Percentiles rank a stretch among this genome's conserved stretches.
phyloP scores from a whole-genome alignment of 2,113 vertebrate species.

The Semnornis frantzii region DNA sequence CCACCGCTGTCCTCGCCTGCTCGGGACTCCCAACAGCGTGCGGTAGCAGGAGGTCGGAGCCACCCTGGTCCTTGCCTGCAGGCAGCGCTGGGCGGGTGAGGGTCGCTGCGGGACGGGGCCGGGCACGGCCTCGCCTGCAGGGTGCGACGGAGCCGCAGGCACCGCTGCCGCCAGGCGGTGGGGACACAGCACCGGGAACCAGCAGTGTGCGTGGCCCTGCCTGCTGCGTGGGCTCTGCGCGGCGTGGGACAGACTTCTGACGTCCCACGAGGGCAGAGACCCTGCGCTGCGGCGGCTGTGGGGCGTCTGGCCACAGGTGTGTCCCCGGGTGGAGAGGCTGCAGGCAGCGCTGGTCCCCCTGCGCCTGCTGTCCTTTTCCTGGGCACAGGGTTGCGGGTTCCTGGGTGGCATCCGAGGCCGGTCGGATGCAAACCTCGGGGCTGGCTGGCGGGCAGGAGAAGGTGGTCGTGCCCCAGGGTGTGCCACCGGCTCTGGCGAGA shows the following conservation, averaged over 20 bases:
- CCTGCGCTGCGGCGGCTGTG: not conserved
- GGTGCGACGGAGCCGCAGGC: not conserved
- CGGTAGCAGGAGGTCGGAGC: not conserved
- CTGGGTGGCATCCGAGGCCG: not conserved
- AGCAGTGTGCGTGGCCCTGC: not conserved
- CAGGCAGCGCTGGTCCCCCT: accelerated
- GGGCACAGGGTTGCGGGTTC: not conserved
- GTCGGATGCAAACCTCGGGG: not conserved
- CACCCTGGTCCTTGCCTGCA: accelerated
- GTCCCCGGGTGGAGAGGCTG: not conserved
- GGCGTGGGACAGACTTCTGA: accelerated
- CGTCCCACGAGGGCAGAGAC: not conserved
- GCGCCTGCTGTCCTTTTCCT: accelerated
- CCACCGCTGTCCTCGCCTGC: not conserved
- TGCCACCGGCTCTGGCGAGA: not conserved
- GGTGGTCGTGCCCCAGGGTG: not conserved
- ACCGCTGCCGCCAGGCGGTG: not conserved
- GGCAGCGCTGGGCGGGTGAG: not conserved
- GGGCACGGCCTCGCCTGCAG: not conserved
- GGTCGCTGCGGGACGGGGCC: not conserved
- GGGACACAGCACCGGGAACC: not conserved
- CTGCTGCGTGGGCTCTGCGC: not conserved
- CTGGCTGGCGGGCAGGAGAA: not conserved
- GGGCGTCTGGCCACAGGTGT: too few species aligned
- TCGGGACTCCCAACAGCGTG: not conserved